Conservation (phyloP, 2,113 vertebrate genomes). For the Tachycineta bicolor region DNA sequence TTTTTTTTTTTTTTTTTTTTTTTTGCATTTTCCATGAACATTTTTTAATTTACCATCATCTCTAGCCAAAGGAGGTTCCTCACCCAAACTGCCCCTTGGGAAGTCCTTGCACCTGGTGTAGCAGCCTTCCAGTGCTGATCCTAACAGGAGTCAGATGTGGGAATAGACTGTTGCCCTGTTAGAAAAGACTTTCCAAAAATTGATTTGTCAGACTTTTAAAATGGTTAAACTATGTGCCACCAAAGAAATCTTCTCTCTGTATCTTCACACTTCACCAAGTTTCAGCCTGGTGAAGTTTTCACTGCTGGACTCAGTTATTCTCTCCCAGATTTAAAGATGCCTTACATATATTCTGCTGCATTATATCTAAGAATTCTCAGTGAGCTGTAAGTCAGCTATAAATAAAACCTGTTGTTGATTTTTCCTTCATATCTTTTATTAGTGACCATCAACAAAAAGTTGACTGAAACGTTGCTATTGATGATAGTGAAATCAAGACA, state of each 20-base stretch:
- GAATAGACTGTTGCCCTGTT: background rate
- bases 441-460: background rate
- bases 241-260: background rate
- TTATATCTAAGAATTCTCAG: background rate
- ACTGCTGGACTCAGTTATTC: background rate
- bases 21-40: background rate
- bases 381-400: background rate
- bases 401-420: background rate
- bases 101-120: background rate
- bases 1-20: background rate
- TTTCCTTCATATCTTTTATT: slow-evolving; percentile 28
- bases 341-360: background rate
- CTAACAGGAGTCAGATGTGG: background rate
- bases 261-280: background rate
- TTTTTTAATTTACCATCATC: background rate
- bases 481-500: background rate
- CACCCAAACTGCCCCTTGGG: background rate
- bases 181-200: background rate
- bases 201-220: background rate
- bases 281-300: background rate
- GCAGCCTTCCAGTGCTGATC: background rate
- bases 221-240: background rate
- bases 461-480: background rate
- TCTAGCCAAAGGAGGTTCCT: background rate
- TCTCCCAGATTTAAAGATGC: background rate